Evolutionary conservation across 2,888 invertebrate species (phyloP).

Genomic region (Aleiodes alternator): DNA sequence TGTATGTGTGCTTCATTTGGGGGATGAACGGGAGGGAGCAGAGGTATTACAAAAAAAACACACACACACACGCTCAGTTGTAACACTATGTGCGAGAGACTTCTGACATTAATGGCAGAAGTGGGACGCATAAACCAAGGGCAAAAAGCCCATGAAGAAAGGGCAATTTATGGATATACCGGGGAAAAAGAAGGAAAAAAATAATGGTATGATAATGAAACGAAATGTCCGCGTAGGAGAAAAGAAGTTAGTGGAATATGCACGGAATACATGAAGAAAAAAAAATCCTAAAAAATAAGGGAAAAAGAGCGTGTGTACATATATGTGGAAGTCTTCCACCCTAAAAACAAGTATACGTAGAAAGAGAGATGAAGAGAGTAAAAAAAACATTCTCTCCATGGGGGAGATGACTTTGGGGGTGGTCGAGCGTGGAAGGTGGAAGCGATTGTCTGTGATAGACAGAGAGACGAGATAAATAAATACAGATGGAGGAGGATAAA

Average conservation of each 20-base stretch:
- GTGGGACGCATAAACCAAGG: conserved; percentile 71
- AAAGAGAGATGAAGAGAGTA: conserved; percentile 32
- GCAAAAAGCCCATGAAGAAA: conserved; percentile 66
- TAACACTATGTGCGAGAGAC: conserved; percentile 28
- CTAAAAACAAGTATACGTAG: conserved; percentile 58
- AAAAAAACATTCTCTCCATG: conserved; percentile 53
- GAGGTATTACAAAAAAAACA: neutral
- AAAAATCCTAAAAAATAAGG: conserved; percentile 53
- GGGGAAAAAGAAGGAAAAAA: conserved; percentile 58
- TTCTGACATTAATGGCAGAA: conserved; percentile 72
- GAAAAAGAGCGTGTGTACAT: conserved; percentile 46
- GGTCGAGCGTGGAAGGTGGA: conserved; percentile 66
- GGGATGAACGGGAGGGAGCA: conserved; percentile 20
- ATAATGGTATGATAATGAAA: conserved; percentile 73
- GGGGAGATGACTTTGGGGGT: conserved; percentile 69
- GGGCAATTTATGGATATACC: conserved; percentile 67
- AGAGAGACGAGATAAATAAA: conserved; percentile 41
- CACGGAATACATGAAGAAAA: conserved; percentile 66
- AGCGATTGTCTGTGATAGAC: conserved; percentile 53
- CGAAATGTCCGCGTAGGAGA: conserved; percentile 59
- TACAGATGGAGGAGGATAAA: conserved; percentile 50
- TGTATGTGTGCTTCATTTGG: neutral
- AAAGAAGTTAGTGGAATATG: conserved; percentile 66
- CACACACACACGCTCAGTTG: neutral
- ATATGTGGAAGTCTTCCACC: conserved; percentile 57